Base-by-base conservation (phyloP, 1,140 invertebrate species). In the Muscidifurax raptorellus region DNA sequence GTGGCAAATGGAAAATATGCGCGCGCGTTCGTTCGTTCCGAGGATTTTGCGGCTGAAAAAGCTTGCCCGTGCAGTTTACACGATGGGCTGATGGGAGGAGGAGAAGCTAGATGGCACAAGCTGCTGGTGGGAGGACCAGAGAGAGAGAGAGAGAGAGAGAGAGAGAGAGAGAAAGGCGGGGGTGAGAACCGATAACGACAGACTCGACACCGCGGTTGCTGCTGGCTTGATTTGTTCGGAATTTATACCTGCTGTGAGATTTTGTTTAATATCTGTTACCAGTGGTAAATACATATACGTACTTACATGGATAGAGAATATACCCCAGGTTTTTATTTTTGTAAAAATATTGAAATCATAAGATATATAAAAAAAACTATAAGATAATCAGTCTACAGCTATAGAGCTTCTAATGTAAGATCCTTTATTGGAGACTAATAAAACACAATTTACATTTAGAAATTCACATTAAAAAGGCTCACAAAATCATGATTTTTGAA, bases 131-230 rank as follows among this genome's bases (percentile, higher is more conserved):
- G 30, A 25, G 15, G 44, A 59, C 18, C 52, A 22, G 52, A 30
- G 79, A 69, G 59, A 76, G 25, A 74, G 52, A 69, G 7, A 67
- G 22, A 67, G 9, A 67, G 44, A 47, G n/a, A n/a, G 18, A n/a
- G 52, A 40, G 82, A 59, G 59, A 75, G 36, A 78, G 36, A 67
- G 22, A 30, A 69, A 30, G 28, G 15, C 66, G 30, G 36, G 85
- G 87, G 88, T 88, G 87, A 64, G 88, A 89, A 84, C 88, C 89
- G 88, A 89, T 90, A 90, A 89, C 88, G 88, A 89, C 74, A 67
- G 81, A 78, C 82, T 79, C 82, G 67, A 47, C 64, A 13, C 9
- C 64, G 64, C 28, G 28, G 59, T 40, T 78, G 9, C 3, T 59
- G 22, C 52, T 59, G 52, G 52, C 18, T 59, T 18, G 52, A n/a